A percentile compares a stretch with the other conserved stretches of the same genome.
Conservation (phyloP, 1,140 invertebrate genomes). For the Pectinophora gossypiella region DNA sequence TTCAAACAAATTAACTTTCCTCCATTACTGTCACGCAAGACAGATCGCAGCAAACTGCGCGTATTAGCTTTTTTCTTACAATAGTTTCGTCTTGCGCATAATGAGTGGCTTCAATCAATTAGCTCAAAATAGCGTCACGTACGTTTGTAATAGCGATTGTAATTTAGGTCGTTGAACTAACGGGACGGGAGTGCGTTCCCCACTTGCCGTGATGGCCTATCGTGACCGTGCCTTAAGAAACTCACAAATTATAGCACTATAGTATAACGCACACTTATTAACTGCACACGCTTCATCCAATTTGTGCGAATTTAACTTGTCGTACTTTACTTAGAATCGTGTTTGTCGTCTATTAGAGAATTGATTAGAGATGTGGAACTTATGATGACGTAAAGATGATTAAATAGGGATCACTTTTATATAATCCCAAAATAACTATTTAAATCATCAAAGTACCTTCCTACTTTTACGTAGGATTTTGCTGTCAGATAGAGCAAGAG, state of each 20-base stretch:
- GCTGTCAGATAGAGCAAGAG: background rate
- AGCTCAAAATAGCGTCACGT: constrained; percentile 34
- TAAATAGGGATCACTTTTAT: too few relatives aligned
- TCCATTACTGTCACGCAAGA: constrained; percentile 47
- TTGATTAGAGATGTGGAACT: too few relatives aligned
- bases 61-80: constrained; percentile 30
- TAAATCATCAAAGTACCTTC: too few relatives aligned
- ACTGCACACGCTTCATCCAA: constrained; percentile 1
- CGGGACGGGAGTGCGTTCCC: constrained; percentile 36
- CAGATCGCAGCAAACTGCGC: constrained; percentile 29
- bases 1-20: constrained; percentile 50
- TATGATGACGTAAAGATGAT: too few relatives aligned
- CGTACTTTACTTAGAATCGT: background rate
- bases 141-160: constrained; percentile 26
- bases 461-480: too few relatives aligned
- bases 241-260: constrained; percentile 14
- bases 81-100: constrained; percentile 26
- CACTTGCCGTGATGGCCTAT: constrained; percentile 19
- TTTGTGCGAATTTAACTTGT: background rate
- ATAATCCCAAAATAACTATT: too few relatives aligned
- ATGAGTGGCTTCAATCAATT: constrained; percentile 25
- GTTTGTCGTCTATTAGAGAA: too few relatives aligned
- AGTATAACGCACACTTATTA: constrained; percentile 7
- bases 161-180: constrained; percentile 62
- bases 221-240: constrained; percentile 32